phyloP scores from a whole-genome alignment of 2,797 vertebrate genomes.

The Onychomys torridus region DNA sequence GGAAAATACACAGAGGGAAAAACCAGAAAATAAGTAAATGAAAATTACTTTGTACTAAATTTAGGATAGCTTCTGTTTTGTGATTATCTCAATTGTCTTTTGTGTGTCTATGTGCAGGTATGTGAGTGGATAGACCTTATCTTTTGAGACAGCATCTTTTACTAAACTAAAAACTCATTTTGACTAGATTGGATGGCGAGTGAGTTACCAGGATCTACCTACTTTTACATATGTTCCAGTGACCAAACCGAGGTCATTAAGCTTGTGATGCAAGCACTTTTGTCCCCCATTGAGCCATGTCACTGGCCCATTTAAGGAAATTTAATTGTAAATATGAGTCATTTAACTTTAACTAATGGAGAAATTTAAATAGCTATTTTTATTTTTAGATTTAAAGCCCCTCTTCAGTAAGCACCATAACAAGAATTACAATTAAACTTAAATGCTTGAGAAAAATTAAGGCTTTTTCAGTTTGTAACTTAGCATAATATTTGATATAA shows the following conservation, averaged over 20 bases:
- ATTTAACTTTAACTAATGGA: constrained; percentile 59
- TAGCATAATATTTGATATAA: constrained; percentile 45
- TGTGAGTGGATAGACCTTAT: background rate
- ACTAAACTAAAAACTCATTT: background rate
- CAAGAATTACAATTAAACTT: constrained; percentile 28
- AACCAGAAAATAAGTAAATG: constrained; percentile 15
- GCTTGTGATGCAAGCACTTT: background rate
- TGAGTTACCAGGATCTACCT: background rate
- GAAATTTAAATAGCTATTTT: constrained; percentile 46
- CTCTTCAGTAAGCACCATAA: constrained; percentile 31
- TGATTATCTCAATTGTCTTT: background rate
- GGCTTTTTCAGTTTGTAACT: constrained; percentile 47
- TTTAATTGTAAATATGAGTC: constrained; percentile 59
- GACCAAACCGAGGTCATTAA: background rate
- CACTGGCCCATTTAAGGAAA: background rate
- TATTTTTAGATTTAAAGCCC: constrained; percentile 30
- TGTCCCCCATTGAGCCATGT: background rate
- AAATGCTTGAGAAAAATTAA: constrained; percentile 40
- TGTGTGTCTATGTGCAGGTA: background rate
- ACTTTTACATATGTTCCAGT: background rate
- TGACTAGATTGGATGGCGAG: background rate
- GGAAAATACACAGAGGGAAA: background rate
- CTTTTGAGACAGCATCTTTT: background rate
- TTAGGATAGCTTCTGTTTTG: constrained; percentile 13
- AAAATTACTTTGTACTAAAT: constrained; percentile 55